Evolutionary conservation across 2,113 vertebrate species (phyloP), one percentile per base, ranked within the genome.

Genomic region (Synchiropus splendidus): DNA sequence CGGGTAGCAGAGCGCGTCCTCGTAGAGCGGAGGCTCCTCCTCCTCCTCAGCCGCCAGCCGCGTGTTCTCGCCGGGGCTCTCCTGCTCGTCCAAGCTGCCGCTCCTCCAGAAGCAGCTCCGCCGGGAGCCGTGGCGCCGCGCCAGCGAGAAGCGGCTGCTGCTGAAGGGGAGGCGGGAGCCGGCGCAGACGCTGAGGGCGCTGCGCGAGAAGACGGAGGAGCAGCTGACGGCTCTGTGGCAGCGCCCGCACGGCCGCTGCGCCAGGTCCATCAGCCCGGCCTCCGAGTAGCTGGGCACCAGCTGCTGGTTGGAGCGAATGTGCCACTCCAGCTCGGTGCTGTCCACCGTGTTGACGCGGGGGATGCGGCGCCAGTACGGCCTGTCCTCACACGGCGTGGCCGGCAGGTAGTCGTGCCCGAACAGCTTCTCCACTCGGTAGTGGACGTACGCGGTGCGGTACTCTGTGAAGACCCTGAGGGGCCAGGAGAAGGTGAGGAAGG

Each of bases 201-300:
- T 96, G 61, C 94, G 88, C 41, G 94, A 97, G 77, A 97, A 97
- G 48, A 97, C 93, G 2, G 94, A 97, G 18, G 94, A 97, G 75
- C 90, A 95, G 82, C 94, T 97, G 77, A 88, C 89, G 32, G 92
- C 88, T 44, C 90, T 84, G 74, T 93, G 92, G 74, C 94, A 97
- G 37, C 89, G 83, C 62, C 95, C 91, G 1, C 94, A 95, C 0
- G 90, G 86, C 16, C 88, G 81, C 52, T 87, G 90, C 9, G 88
- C 91, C 57, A 97, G 77, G 70, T 97, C 94, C 91, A 97, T 97
- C 42, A 97, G 80, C 42, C 93, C 92, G 0, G 92, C 94, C 47
- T 97, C 94, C 0, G 94, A 97, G 74, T 97, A 97, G 71, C 94
- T 97, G 70, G 94, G 94, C 55, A 97, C 94, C 60, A 97, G 83